A percentile compares a stretch with the other conserved stretches of the same genome.
Conservation (phyloP, 2,113 vertebrate genomes). For the Ia io region DNA sequence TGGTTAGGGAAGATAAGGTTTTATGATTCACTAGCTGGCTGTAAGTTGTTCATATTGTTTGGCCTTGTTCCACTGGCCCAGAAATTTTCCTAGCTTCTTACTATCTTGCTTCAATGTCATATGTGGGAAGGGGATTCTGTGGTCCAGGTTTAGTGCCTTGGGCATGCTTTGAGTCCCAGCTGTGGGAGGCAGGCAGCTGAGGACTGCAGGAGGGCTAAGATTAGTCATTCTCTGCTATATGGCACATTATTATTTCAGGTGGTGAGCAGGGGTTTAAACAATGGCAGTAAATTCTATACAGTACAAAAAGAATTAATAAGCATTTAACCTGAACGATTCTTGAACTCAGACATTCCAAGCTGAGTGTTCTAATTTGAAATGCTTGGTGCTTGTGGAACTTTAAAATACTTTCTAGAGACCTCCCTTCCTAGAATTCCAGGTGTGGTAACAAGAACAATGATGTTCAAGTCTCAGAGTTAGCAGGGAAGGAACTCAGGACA, state of each 20-base stretch:
- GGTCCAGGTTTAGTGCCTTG: not conserved
- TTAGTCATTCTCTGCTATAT: fast-evolving
- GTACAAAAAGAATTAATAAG: not conserved
- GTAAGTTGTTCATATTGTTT: not conserved
- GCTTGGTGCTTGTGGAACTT: too few species aligned
- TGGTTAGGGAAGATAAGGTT: not conserved
- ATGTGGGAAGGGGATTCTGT: fast-evolving
- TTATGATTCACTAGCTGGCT: not conserved
- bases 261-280: not conserved
- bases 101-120: not conserved
- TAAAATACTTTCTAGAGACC: not conserved
- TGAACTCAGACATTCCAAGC: not conserved
- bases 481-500: not conserved
- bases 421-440: not conserved
- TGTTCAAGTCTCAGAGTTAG: not conserved
- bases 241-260: not conserved
- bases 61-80: not conserved
- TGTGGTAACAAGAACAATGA: not conserved
- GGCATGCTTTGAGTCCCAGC: not conserved
- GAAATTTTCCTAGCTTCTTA: not conserved
- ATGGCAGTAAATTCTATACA: not conserved
- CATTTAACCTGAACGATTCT: not conserved
- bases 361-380: not conserved
- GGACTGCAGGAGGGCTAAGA: too few species aligned
- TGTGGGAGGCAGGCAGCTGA: fast-evolving